A percentile compares a stretch with the other conserved stretches of the same genome.
phyloP scores from a whole-genome alignment of 2,888 invertebrate genomes.

The Patella caerulea region DNA sequence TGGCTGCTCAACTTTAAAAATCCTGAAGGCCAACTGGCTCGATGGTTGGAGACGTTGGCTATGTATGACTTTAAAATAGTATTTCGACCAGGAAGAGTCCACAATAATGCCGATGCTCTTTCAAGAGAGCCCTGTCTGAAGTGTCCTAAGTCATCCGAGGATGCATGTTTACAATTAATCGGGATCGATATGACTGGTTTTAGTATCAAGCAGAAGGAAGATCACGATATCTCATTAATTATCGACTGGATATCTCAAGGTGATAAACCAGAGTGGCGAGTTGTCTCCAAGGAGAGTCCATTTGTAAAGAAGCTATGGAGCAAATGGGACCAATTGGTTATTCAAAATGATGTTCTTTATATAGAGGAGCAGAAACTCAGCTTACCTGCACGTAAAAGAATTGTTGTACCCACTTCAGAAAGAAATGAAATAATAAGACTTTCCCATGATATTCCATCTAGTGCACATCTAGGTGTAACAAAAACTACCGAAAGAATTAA shows the following conservation, averaged over 20 bases:
- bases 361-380: background rate
- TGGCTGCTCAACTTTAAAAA: too few relatives aligned
- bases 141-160: background rate
- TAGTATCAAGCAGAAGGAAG: background rate
- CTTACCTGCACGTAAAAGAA: background rate
- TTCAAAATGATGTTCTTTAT: background rate
- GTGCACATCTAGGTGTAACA: background rate
- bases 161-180: background rate
- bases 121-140: slow-evolving; percentile 26
- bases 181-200: background rate
- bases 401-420: background rate
- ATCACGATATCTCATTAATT: background rate
- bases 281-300: background rate
- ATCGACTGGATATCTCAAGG: background rate
- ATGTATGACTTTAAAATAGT: slow-evolving; percentile 27
- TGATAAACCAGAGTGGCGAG: background rate
- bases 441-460: background rate
- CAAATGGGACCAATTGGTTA: background rate
- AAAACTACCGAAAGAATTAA: background rate
- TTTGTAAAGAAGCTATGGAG: background rate
- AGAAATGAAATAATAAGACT: background rate
- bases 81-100: slow-evolving; percentile 29
- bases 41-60: slow-evolving; percentile 27
- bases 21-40: too few relatives aligned
- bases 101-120: slow-evolving; percentile 35